phyloP scores from a whole-genome alignment of 2,797 vertebrate genomes.

The Argentina silus region DNA sequence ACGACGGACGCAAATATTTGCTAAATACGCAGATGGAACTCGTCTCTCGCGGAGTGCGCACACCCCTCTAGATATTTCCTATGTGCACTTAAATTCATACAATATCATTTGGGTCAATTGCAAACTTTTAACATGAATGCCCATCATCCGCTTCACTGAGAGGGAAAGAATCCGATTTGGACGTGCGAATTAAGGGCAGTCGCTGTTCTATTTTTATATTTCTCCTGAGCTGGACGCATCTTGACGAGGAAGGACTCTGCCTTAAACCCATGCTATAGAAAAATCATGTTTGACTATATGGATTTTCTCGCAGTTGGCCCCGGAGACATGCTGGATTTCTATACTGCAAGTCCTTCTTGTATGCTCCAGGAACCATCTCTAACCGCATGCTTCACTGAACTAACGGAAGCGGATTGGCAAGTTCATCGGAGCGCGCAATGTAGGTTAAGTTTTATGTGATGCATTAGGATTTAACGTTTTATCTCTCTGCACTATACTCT shows the following conservation, averaged over 20 bases:
- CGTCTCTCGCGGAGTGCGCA: conserved; percentile 13
- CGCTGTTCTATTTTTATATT: conserved; percentile 83
- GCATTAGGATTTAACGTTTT: neutral
- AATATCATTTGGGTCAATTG: conserved; percentile 85
- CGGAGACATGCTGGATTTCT: conserved; percentile 89
- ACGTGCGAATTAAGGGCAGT: conserved; percentile 67
- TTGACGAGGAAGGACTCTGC: conserved; percentile 75
- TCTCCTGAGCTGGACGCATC: conserved; percentile 74
- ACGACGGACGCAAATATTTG: neutral
- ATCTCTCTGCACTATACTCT: too few relatives aligned
- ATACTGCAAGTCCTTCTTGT: conserved; percentile 87
- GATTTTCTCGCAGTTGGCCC: conserved; percentile 90
- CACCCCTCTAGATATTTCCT: conserved; percentile 72
- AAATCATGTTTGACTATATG: conserved; percentile 95
- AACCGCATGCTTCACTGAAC: conserved; percentile 89
- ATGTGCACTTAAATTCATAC: conserved; percentile 81
- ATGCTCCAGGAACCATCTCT: conserved; percentile 88
- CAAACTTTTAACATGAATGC: conserved; percentile 85
- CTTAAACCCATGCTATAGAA: conserved; percentile 75
- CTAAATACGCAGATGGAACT: conserved; percentile 17
- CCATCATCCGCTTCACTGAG: conserved; percentile 81
- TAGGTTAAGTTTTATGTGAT: conserved; percentile 78
- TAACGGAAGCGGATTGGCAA: conserved; percentile 89
- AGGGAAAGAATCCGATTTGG: conserved; percentile 72
- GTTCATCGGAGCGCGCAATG: conserved; percentile 87